Base-by-base conservation (phyloP, 1,140 invertebrate species). In the Mycetomoellerius zeteki region DNA sequence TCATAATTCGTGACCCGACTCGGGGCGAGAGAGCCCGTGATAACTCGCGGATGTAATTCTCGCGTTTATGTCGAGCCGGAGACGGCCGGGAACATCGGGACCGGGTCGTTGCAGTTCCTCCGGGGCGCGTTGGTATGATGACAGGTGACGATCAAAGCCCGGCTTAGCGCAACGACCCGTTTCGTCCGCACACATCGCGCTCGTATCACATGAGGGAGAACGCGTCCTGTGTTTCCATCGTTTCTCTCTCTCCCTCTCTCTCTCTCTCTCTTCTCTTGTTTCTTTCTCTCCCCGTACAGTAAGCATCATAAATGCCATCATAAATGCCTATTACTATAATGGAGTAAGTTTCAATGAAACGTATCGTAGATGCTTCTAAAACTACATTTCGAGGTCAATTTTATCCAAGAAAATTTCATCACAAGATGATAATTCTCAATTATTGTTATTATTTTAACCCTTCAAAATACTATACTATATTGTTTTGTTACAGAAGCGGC, bases 91-190 rank as follows among this genome's bases (percentile, higher is more conserved):
- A 43, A 27, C 24, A 21, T 21, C 37, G 73, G 30, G 50, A 33
- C 16, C 33, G 76, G 60, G n/a, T 85, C 65, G 73, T 14, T 73
- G 56, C 85, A 85, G 76, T 80, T 86, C 58, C 86, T 89, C 81
- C 30, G 64, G 58, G 37, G 84, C 90, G 84, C 78, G 90, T 89
- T 89, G 88, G 89, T 90, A 87, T 90, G 80, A 84, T 84, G 88
- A 92, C 92, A 93, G 92, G 92, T 92, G 94, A 94, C 91, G 94
- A 94, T 94, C 93, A 94, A 94, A 93, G 91, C 90, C 86, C 67
- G 85, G 93, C 92, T 94, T 94, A 94, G 91, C 88, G 93, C 93
- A 93, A 93, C 94, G 92, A 93, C 92, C 92, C 93, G 93, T 94
- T 93, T 92, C 88, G 92, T 94, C 93, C 91, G 91, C 92, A 93